A percentile compares a stretch with the other conserved stretches of the same genome.
Evolutionary conservation across 2,113 vertebrate species (phyloP).

Genomic region (Triplophysa dalaica): DNA sequence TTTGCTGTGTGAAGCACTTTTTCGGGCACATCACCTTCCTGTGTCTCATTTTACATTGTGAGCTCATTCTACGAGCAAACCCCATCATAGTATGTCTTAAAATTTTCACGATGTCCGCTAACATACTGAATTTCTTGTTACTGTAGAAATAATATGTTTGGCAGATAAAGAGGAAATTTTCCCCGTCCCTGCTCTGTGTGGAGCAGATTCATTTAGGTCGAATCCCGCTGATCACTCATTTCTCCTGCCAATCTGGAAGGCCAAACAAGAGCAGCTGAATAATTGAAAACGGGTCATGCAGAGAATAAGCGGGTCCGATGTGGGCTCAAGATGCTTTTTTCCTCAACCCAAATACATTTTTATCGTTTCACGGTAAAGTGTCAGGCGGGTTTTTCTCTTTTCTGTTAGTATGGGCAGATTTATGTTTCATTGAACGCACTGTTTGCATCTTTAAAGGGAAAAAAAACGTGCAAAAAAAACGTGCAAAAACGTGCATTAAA

Average conservation of each 20-base stretch:
- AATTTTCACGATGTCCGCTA: not conserved
- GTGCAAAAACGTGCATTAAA: not conserved
- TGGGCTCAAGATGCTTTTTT: constrained; percentile 53
- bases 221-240: constrained; percentile 59
- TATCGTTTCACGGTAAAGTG: constrained; percentile 57
- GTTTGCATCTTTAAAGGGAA: not conserved
- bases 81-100: not conserved
- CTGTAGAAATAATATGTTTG: not conserved
- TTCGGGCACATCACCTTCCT: not conserved
- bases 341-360: constrained; percentile 58
- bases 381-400: constrained; percentile 38
- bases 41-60: not conserved
- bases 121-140: not conserved
- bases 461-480: too few relatives aligned
- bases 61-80: constrained; percentile 11
- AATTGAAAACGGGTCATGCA: constrained; percentile 61
- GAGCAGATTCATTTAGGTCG: constrained; percentile 54
- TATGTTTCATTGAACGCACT: constrained; percentile 24
- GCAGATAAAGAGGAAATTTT: constrained; percentile 34
- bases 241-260: constrained; percentile 61
- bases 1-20: not conserved
- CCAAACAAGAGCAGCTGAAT: constrained; percentile 53
- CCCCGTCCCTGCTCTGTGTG: not conserved
- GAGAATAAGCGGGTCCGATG: constrained; percentile 63
- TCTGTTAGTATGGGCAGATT: constrained; percentile 29